phyloP scores from a whole-genome alignment of 2,888 invertebrate genomes.

The Aphodius granarius region DNA sequence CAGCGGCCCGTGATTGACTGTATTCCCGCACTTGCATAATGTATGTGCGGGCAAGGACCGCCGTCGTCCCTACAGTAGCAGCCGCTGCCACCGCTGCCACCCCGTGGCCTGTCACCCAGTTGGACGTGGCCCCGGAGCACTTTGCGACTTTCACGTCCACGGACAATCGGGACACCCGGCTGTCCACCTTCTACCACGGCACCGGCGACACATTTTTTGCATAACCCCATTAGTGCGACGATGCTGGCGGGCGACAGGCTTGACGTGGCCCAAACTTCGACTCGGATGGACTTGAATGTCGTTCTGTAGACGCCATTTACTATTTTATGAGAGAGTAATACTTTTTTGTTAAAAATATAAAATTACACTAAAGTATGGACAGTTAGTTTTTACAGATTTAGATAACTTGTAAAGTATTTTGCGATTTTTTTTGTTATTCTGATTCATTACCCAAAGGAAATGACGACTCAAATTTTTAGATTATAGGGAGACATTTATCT shows the following conservation, averaged over 20 bases:
- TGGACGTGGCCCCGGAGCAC: background rate
- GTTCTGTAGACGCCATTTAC: background rate
- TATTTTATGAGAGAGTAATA: background rate
- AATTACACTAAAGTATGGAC: too few relatives aligned
- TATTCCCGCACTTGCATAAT: slow-evolving; percentile 42
- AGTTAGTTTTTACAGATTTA: too few relatives aligned
- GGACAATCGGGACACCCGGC: background rate
- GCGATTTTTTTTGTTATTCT: too few relatives aligned
- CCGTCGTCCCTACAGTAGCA: slow-evolving; percentile 12
- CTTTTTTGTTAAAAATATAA: too few relatives aligned
- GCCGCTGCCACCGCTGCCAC: background rate
- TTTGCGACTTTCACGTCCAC: background rate
- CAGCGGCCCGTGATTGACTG: slow-evolving; percentile 45
- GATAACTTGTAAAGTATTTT: too few relatives aligned
- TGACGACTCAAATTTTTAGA: too few relatives aligned
- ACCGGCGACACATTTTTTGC: slow-evolving; percentile 8
- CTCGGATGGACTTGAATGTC: background rate
- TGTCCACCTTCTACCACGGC: background rate
- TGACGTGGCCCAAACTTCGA: background rate
- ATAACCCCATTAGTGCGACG: slow-evolving; percentile 4
- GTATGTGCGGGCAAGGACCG: slow-evolving; percentile 31
- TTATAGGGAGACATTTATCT: too few relatives aligned
- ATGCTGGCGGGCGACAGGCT: background rate
- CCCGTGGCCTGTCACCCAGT: background rate
- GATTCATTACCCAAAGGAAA: too few relatives aligned